Conservation (phyloP, 2,113 vertebrate species). For the Strix aluco region DNA sequence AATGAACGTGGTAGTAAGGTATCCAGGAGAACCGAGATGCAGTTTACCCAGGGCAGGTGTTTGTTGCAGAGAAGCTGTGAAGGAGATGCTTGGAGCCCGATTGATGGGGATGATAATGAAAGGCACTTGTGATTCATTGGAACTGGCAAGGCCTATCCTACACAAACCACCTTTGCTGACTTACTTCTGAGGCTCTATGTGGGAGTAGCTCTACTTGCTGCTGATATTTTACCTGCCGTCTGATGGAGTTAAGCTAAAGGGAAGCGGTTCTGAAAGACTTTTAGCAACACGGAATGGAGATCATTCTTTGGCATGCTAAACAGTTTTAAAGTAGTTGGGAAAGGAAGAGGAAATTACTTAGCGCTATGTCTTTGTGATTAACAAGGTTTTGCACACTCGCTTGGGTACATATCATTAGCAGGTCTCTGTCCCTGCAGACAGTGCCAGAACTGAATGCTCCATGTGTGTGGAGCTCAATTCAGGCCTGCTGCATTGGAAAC, state of each 20-base stretch:
- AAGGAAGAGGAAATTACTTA: background rate
- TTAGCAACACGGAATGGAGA: background rate
- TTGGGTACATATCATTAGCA: background rate
- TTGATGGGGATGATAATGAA: background rate
- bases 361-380: background rate
- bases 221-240: background rate
- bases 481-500: background rate
- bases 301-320: background rate
- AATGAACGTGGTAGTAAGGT: background rate
- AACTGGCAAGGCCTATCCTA: background rate
- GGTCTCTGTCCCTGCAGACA: background rate
- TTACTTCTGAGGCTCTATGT: background rate
- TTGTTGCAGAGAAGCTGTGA: background rate
- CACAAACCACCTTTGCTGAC: background rate
- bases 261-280: background rate
- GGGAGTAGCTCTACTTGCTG: background rate
- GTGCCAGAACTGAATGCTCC: background rate
- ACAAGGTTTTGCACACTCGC: accelerated
- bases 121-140: background rate
- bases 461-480: background rate
- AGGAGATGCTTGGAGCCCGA: background rate
- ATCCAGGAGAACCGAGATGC: background rate
- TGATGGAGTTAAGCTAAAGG: background rate
- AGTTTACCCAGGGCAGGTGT: background rate
- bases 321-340: background rate